A percentile compares a stretch with the other conserved stretches of the same genome.
Evolutionary conservation across 1,140 invertebrate genomes (phyloP).

Genomic region (Thaumetopoea pityocampa): DNA sequence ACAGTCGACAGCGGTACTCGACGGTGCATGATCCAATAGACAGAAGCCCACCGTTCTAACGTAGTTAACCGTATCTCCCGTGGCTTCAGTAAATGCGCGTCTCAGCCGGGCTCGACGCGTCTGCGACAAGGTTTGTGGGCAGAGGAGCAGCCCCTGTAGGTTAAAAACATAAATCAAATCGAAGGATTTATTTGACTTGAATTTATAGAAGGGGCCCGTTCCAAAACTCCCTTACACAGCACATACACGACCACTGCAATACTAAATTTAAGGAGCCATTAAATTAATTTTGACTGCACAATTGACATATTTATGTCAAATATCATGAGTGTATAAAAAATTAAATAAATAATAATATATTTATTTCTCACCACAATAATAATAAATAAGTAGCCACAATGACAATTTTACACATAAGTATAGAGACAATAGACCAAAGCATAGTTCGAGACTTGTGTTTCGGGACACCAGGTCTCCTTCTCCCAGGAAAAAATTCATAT

Average conservation of each 20-base stretch:
- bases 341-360: too few relatives aligned
- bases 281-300: too few relatives aligned
- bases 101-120: conserved; percentile 86
- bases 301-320: too few relatives aligned
- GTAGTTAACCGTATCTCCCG: conserved; percentile 90
- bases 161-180: conserved; percentile 67
- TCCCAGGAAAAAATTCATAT: too few relatives aligned
- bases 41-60: conserved; percentile 87
- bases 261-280: conserved; percentile 3
- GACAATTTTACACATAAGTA: too few relatives aligned
- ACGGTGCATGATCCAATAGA: conserved; percentile 57
- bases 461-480: too few relatives aligned
- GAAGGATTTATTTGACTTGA: conserved; percentile 48
- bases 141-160: conserved; percentile 88
- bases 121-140: conserved; percentile 91
- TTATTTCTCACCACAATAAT: too few relatives aligned
- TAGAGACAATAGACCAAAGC: too few relatives aligned
- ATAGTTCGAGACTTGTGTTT: too few relatives aligned
- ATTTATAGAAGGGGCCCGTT: conserved; percentile 37
- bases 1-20: conserved; percentile 51
- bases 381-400: too few relatives aligned
- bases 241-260: conserved; percentile 48
- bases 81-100: conserved; percentile 91
- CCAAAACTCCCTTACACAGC: conserved; percentile 64
- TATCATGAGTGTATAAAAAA: too few relatives aligned